Evolutionary conservation across 1,140 invertebrate species (phyloP), one percentile per base, ranked within the genome.

Genomic region (Euura lappo): DNA sequence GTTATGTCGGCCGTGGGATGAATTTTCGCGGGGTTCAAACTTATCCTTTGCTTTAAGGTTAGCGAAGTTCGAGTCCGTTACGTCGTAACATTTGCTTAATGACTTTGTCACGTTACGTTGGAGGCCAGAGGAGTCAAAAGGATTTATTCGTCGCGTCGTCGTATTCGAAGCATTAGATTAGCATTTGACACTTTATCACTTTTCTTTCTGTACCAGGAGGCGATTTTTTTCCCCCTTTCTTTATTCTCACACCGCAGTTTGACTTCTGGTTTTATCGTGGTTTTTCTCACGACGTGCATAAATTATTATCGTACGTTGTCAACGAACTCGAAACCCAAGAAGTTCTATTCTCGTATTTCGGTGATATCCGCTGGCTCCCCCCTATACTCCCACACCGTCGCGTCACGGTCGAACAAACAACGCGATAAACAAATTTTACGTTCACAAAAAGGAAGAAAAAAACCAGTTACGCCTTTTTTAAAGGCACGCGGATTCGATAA

Each of bases 121-220:
- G 28, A 28, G 28, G 28, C 28, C 28, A 28, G 28, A 28, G 28
- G 28, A 28, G 28, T 60, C 51, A 3, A n/a, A 51, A n/a, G 51
- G 5, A 60, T 60, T 60, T 60, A 60, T 60, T 11, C 51, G 51
- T 60, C 51, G 51, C 10, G 51, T 60, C 51, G 8, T 60, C 51
- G 51, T 60, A 60, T 60, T 60, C 51, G 51, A 60, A 60, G 51
- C 51, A n/a, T 60, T 60, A 60, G 4, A 60, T 60, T 60, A 60
- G 51, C 51, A 60, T 60, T 60, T 60, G 51, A 60, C 51, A 60
- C 51, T 60, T 60, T 60, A 60, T 60, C 51, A 60, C 51, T 60
- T 60, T 60, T 60, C 51, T 60, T 60, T 60, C 51, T 60, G 28
- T 60, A 3, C 51, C 51, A n/a, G 28, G 28, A 28, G 28, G 28